Evolutionary conservation across 2,888 invertebrate genomes (phyloP).

Genomic region (Rhingia campestris): DNA sequence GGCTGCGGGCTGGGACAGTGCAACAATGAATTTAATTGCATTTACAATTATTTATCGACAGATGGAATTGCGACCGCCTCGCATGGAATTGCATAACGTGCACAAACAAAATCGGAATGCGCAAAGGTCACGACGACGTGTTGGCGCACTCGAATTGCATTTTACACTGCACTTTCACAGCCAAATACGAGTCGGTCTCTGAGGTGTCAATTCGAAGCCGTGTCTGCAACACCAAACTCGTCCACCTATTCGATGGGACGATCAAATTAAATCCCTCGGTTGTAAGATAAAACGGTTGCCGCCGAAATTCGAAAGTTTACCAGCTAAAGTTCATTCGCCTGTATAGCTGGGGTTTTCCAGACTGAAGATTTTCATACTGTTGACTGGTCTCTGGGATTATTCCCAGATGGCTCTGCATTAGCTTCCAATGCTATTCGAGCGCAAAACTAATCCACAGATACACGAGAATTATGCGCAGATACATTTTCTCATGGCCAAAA

Average conservation of each 20-base stretch:
- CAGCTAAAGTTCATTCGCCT: conserved; percentile 42
- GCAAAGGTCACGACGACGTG: conserved; percentile 56
- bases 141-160: conserved; percentile 30
- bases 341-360: background rate
- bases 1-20: conserved; percentile 21
- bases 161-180: conserved; percentile 32
- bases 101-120: conserved; percentile 26
- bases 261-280: conserved; percentile 29
- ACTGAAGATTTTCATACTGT: background rate
- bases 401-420: no score
- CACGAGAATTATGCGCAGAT: conserved; percentile 10
- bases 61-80: conserved; percentile 50
- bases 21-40: conserved; percentile 62
- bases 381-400: no score
- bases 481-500: conserved; percentile 7
- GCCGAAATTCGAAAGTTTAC: conserved; percentile 46
- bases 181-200: background rate
- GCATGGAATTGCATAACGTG: conserved; percentile 50
- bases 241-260: background rate
- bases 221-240: background rate
- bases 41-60: conserved; percentile 57
- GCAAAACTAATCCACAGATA: background rate
- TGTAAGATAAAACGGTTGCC: conserved; percentile 20
- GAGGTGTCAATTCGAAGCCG: no score
- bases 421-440: no score